phyloP scores from a whole-genome alignment of 2,888 invertebrate genomes.

The Caenorhabditis sulstoni region DNA sequence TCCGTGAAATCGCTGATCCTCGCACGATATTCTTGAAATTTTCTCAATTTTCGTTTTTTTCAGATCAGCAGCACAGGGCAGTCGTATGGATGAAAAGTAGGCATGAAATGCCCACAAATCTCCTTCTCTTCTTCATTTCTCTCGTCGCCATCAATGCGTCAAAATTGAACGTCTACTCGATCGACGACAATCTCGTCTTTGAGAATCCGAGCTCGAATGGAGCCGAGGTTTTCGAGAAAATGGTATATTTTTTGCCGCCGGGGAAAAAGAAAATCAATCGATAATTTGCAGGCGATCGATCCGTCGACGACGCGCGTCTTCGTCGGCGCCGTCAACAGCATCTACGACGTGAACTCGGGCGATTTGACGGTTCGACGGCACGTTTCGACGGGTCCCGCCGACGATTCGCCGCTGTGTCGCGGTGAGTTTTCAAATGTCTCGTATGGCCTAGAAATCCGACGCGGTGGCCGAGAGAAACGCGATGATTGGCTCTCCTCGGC shows the following conservation, averaged over 20 bases:
- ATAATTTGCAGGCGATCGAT: conserved; percentile 70
- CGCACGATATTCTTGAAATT: not conserved
- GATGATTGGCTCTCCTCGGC: too few species aligned
- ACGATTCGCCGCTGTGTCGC: conserved; percentile 73
- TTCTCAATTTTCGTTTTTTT: conserved; percentile 1
- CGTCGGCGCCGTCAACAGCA: conserved; percentile 78
- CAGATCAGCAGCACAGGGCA: not conserved
- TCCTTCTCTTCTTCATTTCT: conserved; percentile 15
- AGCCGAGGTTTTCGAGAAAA: conserved; percentile 68
- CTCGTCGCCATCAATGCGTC: not conserved
- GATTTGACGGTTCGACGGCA: conserved; percentile 71
- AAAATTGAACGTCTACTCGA: conserved; percentile 49
- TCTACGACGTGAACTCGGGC: conserved; percentile 75
- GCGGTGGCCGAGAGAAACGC: too few species aligned
- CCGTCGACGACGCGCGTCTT: conserved; percentile 76
- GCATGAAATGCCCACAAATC: conserved; percentile 52
- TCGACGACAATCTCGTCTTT: conserved; percentile 59
- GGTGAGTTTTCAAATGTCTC: too few species aligned
- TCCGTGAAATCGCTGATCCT: too few species aligned
- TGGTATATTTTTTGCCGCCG: conserved; percentile 46
- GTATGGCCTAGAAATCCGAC: too few species aligned
- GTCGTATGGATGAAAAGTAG: conserved; percentile 38
- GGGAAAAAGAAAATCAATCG: not conserved
- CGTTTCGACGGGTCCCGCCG: conserved; percentile 74
- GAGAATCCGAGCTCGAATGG: conserved; percentile 64